Evolutionary conservation across 1,140 invertebrate genomes (phyloP), one percentile per base, ranked within the genome.

Genomic region (Argopecten irradians): DNA sequence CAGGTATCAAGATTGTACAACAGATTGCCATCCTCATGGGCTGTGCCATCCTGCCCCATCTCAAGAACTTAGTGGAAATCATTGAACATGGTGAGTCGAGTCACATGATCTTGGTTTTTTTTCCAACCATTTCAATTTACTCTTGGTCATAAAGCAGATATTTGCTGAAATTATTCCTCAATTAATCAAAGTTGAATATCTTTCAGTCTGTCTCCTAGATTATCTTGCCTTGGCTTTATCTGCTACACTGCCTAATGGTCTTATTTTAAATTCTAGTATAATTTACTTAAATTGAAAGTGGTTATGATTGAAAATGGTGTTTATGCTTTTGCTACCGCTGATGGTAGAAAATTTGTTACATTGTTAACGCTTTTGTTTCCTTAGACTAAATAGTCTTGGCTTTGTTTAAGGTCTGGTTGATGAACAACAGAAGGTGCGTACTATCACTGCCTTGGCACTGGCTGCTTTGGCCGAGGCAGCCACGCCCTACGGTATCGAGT

Each of bases 1-100:
- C 99, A 1, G 99, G 96, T 94, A 99, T 99, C 85, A 99, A 99
- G 96, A 99, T 99, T 95, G 99, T 99, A 0, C 99, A 99, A 95
- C 99, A 99, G 96, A 99, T 99, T 91, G 98, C 99, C 46, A 99
- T 99, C 94, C 96, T 99, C 0, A 99, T 99, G 99, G 99, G 99
- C 0, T 99, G 99, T 95, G 99, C 99, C 82, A 99, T 99, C 94
- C 96, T 99, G 86, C 99, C 99, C 0, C 99, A 99, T 97, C 96
- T 99, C 11, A 99, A 99, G 95, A 98, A 97, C 89, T 96, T 99
- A 22, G 99, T 99, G 0, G 99, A 99, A 96, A 99, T 99, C 95
- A 99, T 99, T 96, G 99, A 99, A 96, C 99, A 99, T 95, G 99
- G 98, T 97, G 95, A 94, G 94, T 87, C 39, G 9, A 84, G n/a